phyloP scores from a whole-genome alignment of 2,113 vertebrate species.

The Andinoacara biseriatus region DNA sequence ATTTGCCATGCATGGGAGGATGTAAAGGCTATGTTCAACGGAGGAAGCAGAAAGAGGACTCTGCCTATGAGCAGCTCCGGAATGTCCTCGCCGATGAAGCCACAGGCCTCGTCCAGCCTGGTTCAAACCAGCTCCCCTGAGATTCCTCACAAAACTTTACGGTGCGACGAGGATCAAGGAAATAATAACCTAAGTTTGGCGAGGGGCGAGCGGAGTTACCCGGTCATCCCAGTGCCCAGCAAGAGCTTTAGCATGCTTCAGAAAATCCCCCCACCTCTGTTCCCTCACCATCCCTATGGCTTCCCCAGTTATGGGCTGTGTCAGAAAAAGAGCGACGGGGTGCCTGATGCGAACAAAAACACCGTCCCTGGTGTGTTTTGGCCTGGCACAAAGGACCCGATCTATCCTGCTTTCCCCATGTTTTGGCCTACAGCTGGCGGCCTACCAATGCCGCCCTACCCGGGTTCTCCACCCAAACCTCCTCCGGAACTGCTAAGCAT shows the following conservation, averaged over 20 bases:
- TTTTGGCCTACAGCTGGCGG: conserved; percentile 91
- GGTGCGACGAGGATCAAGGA: conserved; percentile 79
- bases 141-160: conserved; percentile 81
- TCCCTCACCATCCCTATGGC: conserved; percentile 88
- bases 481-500: conserved; percentile 81
- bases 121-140: conserved; percentile 72
- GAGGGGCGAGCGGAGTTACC: conserved; percentile 86
- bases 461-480: conserved; percentile 83
- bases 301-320: conserved; percentile 94
- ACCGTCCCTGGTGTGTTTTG: conserved; percentile 76
- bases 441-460: conserved; percentile 87
- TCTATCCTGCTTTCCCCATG: conserved; percentile 92
- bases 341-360: conserved; percentile 74
- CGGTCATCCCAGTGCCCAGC: conserved; percentile 94
- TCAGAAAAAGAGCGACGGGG: conserved; percentile 89
- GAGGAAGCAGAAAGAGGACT: conserved; percentile 92
- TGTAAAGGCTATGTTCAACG: conserved; percentile 98
- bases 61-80: conserved; percentile 83
- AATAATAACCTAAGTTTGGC: conserved; percentile 67
- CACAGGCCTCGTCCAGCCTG: conserved; percentile 69
- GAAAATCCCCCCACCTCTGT: conserved; percentile 90
- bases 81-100: conserved; percentile 74
- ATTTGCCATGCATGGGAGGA: conserved; percentile 95
- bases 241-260: conserved; percentile 94
- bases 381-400: conserved; percentile 81